Conservation (phyloP, 1,140 invertebrate species). For the Leptopilina clavipes region DNA sequence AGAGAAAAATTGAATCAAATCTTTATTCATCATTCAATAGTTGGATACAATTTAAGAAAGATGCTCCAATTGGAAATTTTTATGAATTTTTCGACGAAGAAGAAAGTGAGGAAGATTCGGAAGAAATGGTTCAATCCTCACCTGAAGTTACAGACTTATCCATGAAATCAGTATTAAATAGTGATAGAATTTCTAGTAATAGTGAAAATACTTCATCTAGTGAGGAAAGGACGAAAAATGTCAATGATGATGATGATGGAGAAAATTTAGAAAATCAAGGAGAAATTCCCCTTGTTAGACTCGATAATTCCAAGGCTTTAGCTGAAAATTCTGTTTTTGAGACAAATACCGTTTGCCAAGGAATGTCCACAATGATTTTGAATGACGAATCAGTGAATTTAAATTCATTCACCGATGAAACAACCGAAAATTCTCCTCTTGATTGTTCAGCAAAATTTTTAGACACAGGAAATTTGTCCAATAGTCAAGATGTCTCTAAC, state of each 20-base stretch:
- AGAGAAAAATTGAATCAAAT: constrained; percentile 17
- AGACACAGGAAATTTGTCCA: too few relatives aligned
- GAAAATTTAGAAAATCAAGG: constrained; percentile 28
- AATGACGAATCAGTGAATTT: background rate
- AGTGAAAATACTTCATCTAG: constrained; percentile 42
- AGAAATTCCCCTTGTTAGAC: background rate
- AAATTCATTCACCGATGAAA: background rate
- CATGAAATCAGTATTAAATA: constrained; percentile 51
- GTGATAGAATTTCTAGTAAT: constrained; percentile 46
- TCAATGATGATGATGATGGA: constrained; percentile 47
- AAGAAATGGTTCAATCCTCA: constrained; percentile 36
- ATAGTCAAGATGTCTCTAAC: too few relatives aligned
- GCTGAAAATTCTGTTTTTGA: too few relatives aligned
- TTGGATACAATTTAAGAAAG: background rate
- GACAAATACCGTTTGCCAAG: constrained; percentile 2
- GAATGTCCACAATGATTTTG: background rate
- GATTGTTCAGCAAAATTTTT: too few relatives aligned
- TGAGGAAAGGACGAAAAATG: constrained; percentile 32
- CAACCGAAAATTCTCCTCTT: background rate
- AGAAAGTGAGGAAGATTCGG: background rate
- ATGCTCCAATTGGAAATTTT: constrained; percentile 2
- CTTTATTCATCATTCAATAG: constrained; percentile 43
- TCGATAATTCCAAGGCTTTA: constrained; percentile 46
- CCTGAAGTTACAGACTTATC: constrained; percentile 19
- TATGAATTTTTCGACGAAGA: background rate